A percentile compares a stretch with the other conserved stretches of the same genome.
These are phyloP conservation scores for Odontomachus brunneus DNA, from an alignment of 1,140 invertebrate species.

Conservation along the genomic window DNA sequence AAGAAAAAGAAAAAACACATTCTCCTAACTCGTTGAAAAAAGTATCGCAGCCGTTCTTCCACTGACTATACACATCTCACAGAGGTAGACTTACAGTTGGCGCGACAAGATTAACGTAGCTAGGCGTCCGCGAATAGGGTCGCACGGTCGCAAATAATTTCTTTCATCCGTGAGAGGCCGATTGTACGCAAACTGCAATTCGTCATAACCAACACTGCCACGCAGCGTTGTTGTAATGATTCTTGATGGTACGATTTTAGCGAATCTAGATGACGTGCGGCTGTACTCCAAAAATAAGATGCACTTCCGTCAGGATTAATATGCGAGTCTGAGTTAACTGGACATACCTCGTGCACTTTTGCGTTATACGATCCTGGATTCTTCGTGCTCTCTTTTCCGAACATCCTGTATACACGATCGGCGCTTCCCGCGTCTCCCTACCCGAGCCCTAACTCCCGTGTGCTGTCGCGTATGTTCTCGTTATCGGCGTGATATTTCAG, in stretches of 20 bases:
- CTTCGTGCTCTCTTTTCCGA: constrained; percentile 2
- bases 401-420: constrained; percentile 8
- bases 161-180: neutral
- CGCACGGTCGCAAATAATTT: neutral
- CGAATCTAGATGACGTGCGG: neutral
- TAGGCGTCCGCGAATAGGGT: too few species aligned
- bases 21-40: too few species aligned
- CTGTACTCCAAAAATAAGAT: neutral
- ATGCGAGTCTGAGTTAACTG: neutral
- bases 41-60: too few species aligned
- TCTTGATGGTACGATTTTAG: neutral
- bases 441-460: constrained; percentile 40
- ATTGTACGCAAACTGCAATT: constrained; percentile 3
- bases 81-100: neutral
- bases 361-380: neutral
- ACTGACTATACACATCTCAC: too few species aligned
- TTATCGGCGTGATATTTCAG: constrained; percentile 81
- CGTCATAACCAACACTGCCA: neutral
- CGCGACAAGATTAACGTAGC: too few species aligned
- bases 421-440: constrained; percentile 14
- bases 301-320: neutral
- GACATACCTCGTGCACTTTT: neutral
- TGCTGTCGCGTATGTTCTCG: constrained; percentile 76
- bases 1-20: too few species aligned
- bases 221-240: too few species aligned